Evolutionary conservation across 1,140 invertebrate species (phyloP).

Genomic region (Trachymyrmex cornetzi): DNA sequence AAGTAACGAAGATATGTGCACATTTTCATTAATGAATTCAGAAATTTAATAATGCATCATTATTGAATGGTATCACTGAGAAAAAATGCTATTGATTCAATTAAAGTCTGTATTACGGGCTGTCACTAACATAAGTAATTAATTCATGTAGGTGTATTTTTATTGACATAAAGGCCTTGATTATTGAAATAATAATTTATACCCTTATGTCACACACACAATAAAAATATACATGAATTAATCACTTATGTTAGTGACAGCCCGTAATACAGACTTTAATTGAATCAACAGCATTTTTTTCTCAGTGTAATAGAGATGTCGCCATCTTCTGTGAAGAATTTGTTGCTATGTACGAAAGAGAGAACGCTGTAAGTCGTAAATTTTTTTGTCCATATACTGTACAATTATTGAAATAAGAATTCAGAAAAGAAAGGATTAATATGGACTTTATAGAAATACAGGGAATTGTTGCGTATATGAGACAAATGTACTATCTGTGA

Average conservation of each 20-base stretch:
- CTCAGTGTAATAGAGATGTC: not conserved
- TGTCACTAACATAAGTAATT: too few species aligned
- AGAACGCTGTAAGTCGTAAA: not conserved
- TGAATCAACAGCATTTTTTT: too few species aligned
- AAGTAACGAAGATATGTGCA: not conserved
- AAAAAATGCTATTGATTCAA: too few species aligned
- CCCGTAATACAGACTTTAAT: too few species aligned
- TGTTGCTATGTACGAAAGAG: not conserved
- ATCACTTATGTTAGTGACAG: too few species aligned
- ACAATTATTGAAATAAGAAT: not conserved
- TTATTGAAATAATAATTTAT: too few species aligned
- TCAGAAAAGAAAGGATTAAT: not conserved
- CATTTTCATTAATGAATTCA: not conserved
- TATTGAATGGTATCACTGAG: not conserved
- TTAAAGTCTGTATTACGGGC: too few species aligned
- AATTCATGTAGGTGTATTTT: too few species aligned
- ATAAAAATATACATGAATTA: too few species aligned
- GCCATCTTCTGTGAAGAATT: not conserved
- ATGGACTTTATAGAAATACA: not conserved
- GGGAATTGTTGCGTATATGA: constrained; percentile 21
- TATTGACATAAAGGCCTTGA: too few species aligned
- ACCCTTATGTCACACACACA: too few species aligned
- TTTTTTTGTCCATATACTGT: not conserved
- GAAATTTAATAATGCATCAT: too few species aligned
- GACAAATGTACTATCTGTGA: constrained; percentile 28